Conservation (phyloP, 2,113 vertebrate species). For the Paradoxurus hermaphroditus region DNA sequence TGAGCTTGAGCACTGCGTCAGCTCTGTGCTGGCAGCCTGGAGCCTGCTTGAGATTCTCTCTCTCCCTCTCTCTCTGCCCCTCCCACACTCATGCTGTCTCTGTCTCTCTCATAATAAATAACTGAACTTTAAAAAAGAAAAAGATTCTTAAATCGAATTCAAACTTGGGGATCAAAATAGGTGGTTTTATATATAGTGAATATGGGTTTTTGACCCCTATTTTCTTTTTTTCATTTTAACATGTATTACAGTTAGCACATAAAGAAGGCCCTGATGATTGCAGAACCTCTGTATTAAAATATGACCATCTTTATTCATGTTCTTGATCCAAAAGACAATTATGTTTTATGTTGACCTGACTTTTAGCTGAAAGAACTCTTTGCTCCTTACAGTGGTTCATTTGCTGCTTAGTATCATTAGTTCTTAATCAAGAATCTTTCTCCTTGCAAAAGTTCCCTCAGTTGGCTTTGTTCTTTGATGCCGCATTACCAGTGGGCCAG, state of each 20-base stretch:
- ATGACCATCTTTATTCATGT: slow-evolving; percentile 6
- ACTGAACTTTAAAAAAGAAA: too few relatives aligned
- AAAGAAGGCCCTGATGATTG: slow-evolving; percentile 5
- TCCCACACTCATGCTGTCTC: too few relatives aligned
- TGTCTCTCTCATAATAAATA: too few relatives aligned
- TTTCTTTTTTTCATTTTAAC: slow-evolving; percentile 18
- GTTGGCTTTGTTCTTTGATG: slow-evolving; percentile 42
- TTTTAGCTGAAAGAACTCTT: slow-evolving; percentile 6
- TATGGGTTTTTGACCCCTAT: slow-evolving; percentile 16
- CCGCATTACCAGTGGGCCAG: neutral
- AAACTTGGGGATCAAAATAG: slow-evolving; percentile 9
- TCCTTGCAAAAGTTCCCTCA: slow-evolving; percentile 3
- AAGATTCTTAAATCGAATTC: neutral
- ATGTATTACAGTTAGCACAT: slow-evolving; percentile 16
- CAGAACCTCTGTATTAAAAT: neutral
- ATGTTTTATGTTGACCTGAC: slow-evolving; percentile 35
- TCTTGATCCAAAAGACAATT: slow-evolving; percentile 37
- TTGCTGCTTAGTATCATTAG: neutral
- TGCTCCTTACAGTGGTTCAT: neutral
- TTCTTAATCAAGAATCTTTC: slow-evolving; percentile 53
- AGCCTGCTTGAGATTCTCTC: too few relatives aligned
- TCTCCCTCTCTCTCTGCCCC: too few relatives aligned
- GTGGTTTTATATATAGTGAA: neutral
- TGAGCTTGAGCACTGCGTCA: too few relatives aligned
- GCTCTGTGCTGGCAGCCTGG: too few relatives aligned